These are phyloP conservation scores for Cavia porcellus DNA, from an alignment of 2,113 vertebrate species.

Conservation along the genomic window DNA sequence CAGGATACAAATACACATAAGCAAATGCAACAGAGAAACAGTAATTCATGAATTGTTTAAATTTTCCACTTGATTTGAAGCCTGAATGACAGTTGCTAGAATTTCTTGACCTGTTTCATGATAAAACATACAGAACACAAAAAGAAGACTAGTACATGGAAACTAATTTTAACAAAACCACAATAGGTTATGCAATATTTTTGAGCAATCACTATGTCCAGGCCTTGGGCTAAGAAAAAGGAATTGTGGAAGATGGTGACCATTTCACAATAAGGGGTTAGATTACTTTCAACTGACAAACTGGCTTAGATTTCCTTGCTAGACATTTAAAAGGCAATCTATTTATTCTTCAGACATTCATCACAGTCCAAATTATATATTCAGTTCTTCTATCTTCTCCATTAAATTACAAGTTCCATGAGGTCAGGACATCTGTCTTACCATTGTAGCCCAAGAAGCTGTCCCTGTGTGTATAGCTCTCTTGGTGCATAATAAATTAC, in stretches of 20 bases:
- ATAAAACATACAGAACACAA: constrained; percentile 51
- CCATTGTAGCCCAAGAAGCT: not conserved
- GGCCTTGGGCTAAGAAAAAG: constrained; percentile 29
- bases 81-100: constrained; percentile 8
- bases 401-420: not conserved
- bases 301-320: constrained; percentile 22
- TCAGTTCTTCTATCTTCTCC: not conserved
- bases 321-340: not conserved
- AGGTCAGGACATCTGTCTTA: not conserved
- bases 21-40: not conserved
- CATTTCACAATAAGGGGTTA: constrained; percentile 65
- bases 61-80: not conserved
- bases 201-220: constrained; percentile 46
- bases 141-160: constrained; percentile 59
- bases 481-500: constrained; percentile 31
- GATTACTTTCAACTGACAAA: constrained; percentile 48
- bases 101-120: constrained; percentile 38
- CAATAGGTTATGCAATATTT: constrained; percentile 64
- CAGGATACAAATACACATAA: not conserved
- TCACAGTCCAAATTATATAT: not conserved
- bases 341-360: constrained; percentile 18
- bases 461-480: not conserved
- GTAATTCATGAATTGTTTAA: not conserved
- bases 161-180: constrained; percentile 69
- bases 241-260: constrained; percentile 48